Base-by-base conservation (phyloP, 2,888 invertebrate species). In the Pyrrhia umbra region DNA sequence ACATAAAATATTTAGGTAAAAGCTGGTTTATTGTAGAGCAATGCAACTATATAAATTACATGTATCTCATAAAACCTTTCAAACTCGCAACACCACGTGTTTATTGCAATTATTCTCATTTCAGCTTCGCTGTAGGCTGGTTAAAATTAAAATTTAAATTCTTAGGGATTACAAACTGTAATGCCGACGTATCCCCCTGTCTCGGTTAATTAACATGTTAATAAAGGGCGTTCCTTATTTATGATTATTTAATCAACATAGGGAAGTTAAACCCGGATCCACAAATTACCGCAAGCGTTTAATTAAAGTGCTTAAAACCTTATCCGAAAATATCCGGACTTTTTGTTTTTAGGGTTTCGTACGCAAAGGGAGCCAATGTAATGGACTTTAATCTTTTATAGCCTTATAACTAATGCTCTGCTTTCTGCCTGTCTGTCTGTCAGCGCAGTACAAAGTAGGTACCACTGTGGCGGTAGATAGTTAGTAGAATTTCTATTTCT, bases 181-280 rank as follows among this genome's bases (percentile, higher is more conserved):
- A 65, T 27, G n/a, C n/a, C n/a, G n/a, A 18, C 39, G n/a, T n/a
- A 9, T 40, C 50, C 39, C 16, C 46, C 50, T 30, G 20, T 8
- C 37, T 46, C 20, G 18, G n/a, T 68, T 70, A 47, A 68, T 68
- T 15, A 75, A 71, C 55, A 68, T 45, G 40, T 54, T 56, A 70
- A 68, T 70, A 60, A 20, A 2, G 37, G 13, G 40, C 39, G 23
- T 30, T 40, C n/a, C 23, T 68, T 61, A 68, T 71, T 75, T 71
- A 75, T 71, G 61, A 68, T 75, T 75, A 68, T 75, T 75, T 75
- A 68, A 71, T 71, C 55, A 72, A 58, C 46, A 15, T 42, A 40
- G 55, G 50, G 55, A 51, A 54, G 57, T 57, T 30, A 2, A 18
- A 9, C 52, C 18, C 42, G 23, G 23, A 23, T 21, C 18, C 15